phyloP scores from a whole-genome alignment of 2,797 vertebrate species.

The Malurus splendens region DNA sequence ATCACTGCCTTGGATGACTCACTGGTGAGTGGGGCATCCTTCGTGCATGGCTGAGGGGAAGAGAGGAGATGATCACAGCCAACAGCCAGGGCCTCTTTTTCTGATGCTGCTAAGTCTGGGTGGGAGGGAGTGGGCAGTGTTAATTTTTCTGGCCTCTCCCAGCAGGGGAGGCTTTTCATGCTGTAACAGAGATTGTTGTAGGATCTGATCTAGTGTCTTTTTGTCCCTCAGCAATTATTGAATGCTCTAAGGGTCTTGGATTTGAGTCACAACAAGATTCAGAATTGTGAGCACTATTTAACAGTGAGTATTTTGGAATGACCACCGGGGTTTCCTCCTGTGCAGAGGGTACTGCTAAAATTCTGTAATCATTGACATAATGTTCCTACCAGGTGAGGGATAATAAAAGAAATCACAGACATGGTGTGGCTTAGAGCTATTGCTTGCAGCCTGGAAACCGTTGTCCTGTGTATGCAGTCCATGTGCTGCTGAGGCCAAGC shows the following conservation, averaged over 20 bases:
- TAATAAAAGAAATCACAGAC: not conserved
- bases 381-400: not conserved
- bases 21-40: conserved; percentile 76
- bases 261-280: conserved; percentile 93
- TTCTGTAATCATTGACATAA: not conserved
- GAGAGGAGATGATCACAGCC: not conserved
- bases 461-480: not conserved
- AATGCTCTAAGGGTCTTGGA: conserved; percentile 87
- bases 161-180: not conserved
- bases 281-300: conserved; percentile 85
- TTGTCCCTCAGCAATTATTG: conserved; percentile 80
- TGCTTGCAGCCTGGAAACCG: not conserved
- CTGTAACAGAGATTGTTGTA: not conserved
- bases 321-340: not conserved
- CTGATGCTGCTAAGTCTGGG: not conserved
- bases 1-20: conserved; percentile 88
- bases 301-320: conserved; percentile 63
- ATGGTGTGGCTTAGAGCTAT: not conserved
- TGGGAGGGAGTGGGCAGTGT: not conserved
- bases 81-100: not conserved
- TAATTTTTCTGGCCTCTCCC: not conserved
- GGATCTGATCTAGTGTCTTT: not conserved
- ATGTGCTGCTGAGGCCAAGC: not conserved
- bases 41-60: not conserved
- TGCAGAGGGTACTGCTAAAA: not conserved